Evolutionary conservation across 2,797 vertebrate species (phyloP).

Genomic region (Moxostoma hubbsi): DNA sequence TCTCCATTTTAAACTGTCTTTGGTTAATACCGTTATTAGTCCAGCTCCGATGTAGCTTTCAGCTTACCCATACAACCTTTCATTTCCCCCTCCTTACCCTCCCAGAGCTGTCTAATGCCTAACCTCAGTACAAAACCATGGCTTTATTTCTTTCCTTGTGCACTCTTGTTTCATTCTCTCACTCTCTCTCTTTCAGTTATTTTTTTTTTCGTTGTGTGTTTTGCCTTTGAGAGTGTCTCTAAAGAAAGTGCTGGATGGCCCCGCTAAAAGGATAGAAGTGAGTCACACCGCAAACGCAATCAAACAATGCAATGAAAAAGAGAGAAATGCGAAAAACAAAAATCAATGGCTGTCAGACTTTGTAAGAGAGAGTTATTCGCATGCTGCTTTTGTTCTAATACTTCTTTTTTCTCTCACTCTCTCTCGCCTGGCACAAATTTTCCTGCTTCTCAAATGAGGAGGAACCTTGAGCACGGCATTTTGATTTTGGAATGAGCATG

Average conservation of each 20-base stretch:
- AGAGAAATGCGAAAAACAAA: neutral
- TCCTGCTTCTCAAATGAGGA: constrained; percentile 8
- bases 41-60: no score
- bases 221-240: constrained; percentile 48
- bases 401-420: constrained; percentile 28
- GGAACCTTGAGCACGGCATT: constrained; percentile 16
- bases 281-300: constrained; percentile 50
- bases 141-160: constrained; percentile 21
- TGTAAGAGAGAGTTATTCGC: constrained; percentile 46
- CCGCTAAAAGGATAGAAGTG: constrained; percentile 49
- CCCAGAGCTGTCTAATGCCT: no score
- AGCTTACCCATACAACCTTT: no score
- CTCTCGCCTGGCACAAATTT: constrained; percentile 10
- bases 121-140: no score
- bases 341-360: constrained; percentile 54
- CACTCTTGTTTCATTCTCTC: constrained; percentile 23
- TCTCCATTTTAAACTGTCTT: no score
- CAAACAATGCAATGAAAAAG: constrained; percentile 52
- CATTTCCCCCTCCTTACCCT: no score
- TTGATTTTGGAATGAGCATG: constrained; percentile 22
- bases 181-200: constrained; percentile 23
- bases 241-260: constrained; percentile 50
- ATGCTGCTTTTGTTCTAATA: constrained; percentile 24
- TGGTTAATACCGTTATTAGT: no score
- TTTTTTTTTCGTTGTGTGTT: constrained; percentile 46